Evolutionary conservation across 2,113 vertebrate genomes (phyloP), one percentile per base, ranked within the genome.

Genomic region (Antechinus stuartii): DNA sequence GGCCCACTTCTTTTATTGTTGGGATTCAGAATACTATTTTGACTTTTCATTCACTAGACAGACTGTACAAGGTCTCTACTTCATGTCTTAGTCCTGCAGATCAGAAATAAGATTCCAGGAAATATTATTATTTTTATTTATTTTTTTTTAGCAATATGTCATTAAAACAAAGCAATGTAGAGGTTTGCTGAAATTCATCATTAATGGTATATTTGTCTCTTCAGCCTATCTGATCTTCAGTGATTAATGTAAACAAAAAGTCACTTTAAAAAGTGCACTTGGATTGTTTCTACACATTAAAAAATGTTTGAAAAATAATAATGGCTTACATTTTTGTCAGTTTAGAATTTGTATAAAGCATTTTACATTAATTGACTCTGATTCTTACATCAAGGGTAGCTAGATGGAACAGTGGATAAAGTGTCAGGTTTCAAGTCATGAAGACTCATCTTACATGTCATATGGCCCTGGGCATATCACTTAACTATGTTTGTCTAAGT

Each of bases 51-150:
- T 84, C 68, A 95, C 16, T 26, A 84, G 68, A n/a, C 27, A 7
- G n/a, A 42, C 16, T 54, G 1, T 26, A 54, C n/a, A 93, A 3
- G 25, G 84, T 93, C 4, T 92, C 1, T 91, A 14, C 56, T 90
- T 95, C 23, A 68, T 95, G 84, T 96, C 25, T 5, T 16, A 61
- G 27, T 90, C 4, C 50, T 94, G 19, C 22, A 90, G 52, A 91
- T 30, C 68, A 50, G 92, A 91, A 96, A 92, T 53, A 92, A 91
- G 27, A 52, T 89, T 92, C 95, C 6, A 35, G 50, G 68, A 68
- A 89, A 47, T 92, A 92, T 90, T 90, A 42, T 42, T 91, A 24
- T 91, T 35, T 68, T 56, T 54, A 14, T 49, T 49, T 49, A 3
- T 49, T 55, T 54, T 54, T 54, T 68, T 92, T 89, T 93, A 96